phyloP scores from a whole-genome alignment of 2,113 vertebrate genomes.

The Electrona antarctica region DNA sequence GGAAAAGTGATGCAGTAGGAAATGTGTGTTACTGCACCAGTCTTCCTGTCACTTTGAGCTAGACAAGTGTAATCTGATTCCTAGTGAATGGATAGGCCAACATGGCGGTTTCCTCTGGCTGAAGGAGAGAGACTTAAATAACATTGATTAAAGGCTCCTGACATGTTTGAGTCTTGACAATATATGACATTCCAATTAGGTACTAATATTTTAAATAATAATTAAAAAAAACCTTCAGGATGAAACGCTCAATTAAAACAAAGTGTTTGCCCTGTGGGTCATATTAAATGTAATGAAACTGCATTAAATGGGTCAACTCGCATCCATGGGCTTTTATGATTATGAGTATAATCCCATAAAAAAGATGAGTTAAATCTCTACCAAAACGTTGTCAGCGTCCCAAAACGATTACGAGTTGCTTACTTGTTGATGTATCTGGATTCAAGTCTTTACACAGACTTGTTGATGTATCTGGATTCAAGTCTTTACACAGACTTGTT shows the following conservation, averaged over 20 bases:
- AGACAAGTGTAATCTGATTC: neutral
- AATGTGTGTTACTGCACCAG: constrained; percentile 7
- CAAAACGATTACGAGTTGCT: constrained; percentile 23
- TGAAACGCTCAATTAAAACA: too few species aligned
- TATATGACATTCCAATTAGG: neutral
- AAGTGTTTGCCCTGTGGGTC: neutral
- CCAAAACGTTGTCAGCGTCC: neutral
- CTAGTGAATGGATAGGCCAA: neutral
- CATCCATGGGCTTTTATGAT: neutral
- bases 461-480: constrained; percentile 28
- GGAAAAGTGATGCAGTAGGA: neutral
- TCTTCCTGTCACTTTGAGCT: neutral
- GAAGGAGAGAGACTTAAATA: neutral
- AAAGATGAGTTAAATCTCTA: neutral
- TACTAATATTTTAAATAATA: neutral
- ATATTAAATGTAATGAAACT: neutral
- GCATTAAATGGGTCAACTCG: neutral
- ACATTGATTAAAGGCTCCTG: too few species aligned
- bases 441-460: constrained; percentile 7
- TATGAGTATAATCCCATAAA: constrained; percentile 2
- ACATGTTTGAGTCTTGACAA: too few species aligned
- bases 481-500: constrained; percentile 20
- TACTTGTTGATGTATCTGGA: constrained; percentile 32
- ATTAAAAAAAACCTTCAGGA: too few species aligned
- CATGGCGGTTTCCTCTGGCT: neutral